Conservation (phyloP, 2,888 invertebrate genomes). For the Andrena marginata region DNA sequence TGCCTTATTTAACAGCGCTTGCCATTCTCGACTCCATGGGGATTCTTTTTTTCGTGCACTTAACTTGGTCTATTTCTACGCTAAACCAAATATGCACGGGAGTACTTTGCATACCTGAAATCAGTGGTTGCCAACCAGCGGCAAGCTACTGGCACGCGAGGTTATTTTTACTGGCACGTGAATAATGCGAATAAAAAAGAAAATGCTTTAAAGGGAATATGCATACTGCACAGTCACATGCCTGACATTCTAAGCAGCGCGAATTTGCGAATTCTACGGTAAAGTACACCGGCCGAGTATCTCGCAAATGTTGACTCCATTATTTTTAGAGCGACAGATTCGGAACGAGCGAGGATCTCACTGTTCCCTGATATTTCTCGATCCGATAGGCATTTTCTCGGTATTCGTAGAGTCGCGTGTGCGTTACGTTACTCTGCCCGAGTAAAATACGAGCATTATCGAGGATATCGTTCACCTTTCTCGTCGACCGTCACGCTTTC, state of each 20-base stretch:
- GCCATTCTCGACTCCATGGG: not conserved
- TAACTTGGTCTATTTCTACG: slow-evolving; percentile 9
- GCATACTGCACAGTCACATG: not conserved
- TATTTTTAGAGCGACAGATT: not conserved
- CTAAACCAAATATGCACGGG: slow-evolving; percentile 13
- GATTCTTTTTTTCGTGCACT: not conserved
- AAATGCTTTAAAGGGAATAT: not conserved
- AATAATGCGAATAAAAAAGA: slow-evolving; percentile 1
- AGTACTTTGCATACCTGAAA: slow-evolving; percentile 37
- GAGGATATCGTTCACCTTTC: slow-evolving; percentile 18
- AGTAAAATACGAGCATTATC: slow-evolving; percentile 7
- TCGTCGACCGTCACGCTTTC: slow-evolving; percentile 15
- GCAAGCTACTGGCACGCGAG: slow-evolving; percentile 24
- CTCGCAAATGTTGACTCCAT: too few relatives aligned
- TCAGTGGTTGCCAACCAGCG: slow-evolving; percentile 42
- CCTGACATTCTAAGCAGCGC: not conserved
- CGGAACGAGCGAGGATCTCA: not conserved
- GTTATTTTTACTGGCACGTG: slow-evolving; percentile 20
- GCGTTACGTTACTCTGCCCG: not conserved
- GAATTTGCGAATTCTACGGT: not conserved
- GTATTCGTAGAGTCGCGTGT: not conserved
- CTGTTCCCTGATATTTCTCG: not conserved
- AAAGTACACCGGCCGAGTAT: not conserved
- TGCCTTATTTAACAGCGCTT: not conserved
- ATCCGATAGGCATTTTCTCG: not conserved